These are phyloP conservation scores for Protaetia brevitarsis DNA, from an alignment of 1,140 invertebrate species.

Conservation along the genomic window DNA sequence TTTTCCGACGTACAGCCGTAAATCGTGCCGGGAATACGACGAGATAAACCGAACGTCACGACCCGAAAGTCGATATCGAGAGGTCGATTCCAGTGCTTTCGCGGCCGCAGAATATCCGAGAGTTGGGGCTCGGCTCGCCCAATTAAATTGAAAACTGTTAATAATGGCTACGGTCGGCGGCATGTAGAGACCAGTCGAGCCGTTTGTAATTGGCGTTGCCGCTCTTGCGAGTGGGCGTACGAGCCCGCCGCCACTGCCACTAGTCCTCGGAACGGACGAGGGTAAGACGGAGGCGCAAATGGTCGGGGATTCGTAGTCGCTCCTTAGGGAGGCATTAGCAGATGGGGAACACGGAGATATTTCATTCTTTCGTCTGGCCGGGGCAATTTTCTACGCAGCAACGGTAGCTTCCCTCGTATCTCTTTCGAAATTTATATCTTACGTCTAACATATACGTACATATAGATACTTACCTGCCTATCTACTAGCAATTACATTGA, in stretches of 20 bases:
- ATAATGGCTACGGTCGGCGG: background rate
- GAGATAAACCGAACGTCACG: no score
- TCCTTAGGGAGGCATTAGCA: background rate
- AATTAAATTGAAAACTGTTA: constrained; percentile 13
- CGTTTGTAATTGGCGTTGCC: background rate
- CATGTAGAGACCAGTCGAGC: background rate
- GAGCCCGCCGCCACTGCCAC: background rate
- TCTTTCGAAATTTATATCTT: background rate
- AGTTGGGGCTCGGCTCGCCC: background rate
- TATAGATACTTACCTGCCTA: no score
- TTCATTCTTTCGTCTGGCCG: constrained; percentile 4
- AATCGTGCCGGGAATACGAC: no score
- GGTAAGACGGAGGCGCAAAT: background rate
- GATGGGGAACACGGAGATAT: constrained; percentile 3
- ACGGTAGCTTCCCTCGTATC: background rate
- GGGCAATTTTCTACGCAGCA: background rate
- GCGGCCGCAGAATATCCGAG: background rate
- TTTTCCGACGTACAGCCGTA: no score
- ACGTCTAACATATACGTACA: background rate
- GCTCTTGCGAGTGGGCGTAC: background rate
- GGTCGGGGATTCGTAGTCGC: background rate
- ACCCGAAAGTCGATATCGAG: background rate
- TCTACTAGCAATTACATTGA: no score
- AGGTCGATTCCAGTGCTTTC: background rate
- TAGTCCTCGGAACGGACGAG: background rate